These are phyloP conservation scores for Esperia sulphurella DNA, from an alignment of 2,888 invertebrate genomes.

Conservation along the genomic window DNA sequence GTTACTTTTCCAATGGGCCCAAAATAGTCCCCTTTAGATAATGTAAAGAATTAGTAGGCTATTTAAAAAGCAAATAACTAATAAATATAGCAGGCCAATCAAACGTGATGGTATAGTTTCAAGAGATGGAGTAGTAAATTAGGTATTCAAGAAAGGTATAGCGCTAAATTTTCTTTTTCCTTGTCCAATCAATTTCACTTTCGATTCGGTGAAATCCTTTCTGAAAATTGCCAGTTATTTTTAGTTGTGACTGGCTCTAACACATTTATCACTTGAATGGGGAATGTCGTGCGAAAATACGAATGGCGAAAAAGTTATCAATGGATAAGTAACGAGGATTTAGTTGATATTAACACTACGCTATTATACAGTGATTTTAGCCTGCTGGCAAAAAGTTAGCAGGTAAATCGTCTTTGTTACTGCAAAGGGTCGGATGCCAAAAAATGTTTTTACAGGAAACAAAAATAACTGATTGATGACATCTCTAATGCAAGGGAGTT, in stretches of 20 bases:
- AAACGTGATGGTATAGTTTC: too few relatives aligned
- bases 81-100: too few relatives aligned
- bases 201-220: conserved; percentile 7
- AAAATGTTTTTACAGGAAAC: too few relatives aligned
- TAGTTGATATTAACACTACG: conserved; percentile 4
- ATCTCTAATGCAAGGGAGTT: too few relatives aligned
- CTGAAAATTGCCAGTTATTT: conserved; percentile 8
- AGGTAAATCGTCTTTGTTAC: background rate
- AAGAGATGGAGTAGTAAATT: too few relatives aligned
- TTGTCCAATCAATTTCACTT: conserved; percentile 8
- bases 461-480: too few relatives aligned
- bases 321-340: conserved; percentile 8
- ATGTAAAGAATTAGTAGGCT: too few relatives aligned
- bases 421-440: too few relatives aligned
- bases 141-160: conserved; percentile 3
- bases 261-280: conserved; percentile 15
- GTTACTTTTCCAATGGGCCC: too few relatives aligned
- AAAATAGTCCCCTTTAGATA: too few relatives aligned
- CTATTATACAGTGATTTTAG: background rate
- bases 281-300: conserved; percentile 7
- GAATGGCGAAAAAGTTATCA: conserved; percentile 7
- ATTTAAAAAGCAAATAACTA: too few relatives aligned
- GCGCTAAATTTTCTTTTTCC: conserved; percentile 2
- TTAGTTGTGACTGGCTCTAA: conserved; percentile 3
- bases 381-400: too few relatives aligned